A percentile compares a stretch with the other conserved stretches of the same genome.
Evolutionary conservation across 2,888 invertebrate genomes (phyloP).

Genomic region (Cantharis rustica): DNA sequence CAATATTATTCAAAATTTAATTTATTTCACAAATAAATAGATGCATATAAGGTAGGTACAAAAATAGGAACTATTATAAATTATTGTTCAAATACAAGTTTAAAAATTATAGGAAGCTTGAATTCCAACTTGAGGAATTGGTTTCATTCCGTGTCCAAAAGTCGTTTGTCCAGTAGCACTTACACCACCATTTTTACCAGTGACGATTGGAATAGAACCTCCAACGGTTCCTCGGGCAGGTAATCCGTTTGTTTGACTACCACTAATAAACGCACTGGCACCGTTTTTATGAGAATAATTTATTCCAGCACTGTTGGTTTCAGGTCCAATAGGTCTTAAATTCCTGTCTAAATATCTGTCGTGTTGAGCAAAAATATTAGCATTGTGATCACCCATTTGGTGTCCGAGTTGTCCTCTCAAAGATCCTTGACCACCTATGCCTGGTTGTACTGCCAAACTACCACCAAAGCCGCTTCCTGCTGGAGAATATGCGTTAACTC

Average conservation of each 20-base stretch:
- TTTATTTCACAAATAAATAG: too few species aligned
- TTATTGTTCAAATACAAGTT: not conserved
- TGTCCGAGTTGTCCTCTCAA: conserved; percentile 3
- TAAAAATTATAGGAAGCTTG: not conserved
- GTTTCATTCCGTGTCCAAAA: not conserved
- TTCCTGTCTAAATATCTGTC: conserved; percentile 10
- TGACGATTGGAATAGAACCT: conserved; percentile 14
- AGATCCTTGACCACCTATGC: conserved; percentile 16
- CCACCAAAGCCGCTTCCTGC: not conserved
- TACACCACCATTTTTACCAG: not conserved
- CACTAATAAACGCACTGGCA: conserved; percentile 9
- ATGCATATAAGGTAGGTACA: too few species aligned
- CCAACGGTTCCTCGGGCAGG: conserved; percentile 11
- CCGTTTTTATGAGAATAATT: conserved; percentile 11
- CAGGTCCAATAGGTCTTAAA: conserved; percentile 9
- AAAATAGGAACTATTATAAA: not conserved
- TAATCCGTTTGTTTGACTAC: conserved; percentile 4
- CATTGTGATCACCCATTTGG: conserved; percentile 1
- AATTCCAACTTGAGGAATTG: conserved; percentile 8
- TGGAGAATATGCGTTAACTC: not conserved
- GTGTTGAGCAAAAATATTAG: conserved; percentile 5
- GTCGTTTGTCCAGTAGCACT: conserved; percentile 6
- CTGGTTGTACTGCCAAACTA: conserved; percentile 1
- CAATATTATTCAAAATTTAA: too few species aligned
- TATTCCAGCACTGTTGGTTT: conserved; percentile 9